phyloP scores from a whole-genome alignment of 2,888 invertebrate genomes.

The Eurytoma californica region DNA sequence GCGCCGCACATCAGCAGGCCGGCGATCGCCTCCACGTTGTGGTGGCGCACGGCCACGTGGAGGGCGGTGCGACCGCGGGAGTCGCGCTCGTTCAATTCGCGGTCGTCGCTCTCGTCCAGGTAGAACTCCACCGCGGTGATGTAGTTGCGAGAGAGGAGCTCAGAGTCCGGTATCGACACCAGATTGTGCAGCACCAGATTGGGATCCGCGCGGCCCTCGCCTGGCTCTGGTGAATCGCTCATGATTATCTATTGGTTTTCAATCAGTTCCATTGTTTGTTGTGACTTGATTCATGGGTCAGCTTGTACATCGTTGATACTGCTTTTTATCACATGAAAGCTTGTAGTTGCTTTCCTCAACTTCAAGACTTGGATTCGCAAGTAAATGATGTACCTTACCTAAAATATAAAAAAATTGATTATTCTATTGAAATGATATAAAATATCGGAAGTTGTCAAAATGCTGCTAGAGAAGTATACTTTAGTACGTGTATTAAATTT shows the following conservation, averaged over 20 bases:
- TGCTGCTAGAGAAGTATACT: too few relatives aligned
- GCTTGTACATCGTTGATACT: too few relatives aligned
- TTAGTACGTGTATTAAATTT: too few relatives aligned
- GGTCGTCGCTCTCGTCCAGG: constrained; percentile 48
- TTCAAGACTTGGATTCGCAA: too few relatives aligned
- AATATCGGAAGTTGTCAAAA: too few relatives aligned
- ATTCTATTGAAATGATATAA: too few relatives aligned
- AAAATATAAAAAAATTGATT: too few relatives aligned
- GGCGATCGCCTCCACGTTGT: constrained; percentile 47
- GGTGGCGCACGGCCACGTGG: constrained; percentile 39
- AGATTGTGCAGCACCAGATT: constrained; percentile 20
- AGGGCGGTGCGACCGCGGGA: constrained; percentile 39
- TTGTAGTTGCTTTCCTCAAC: too few relatives aligned
- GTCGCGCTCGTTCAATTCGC: constrained; percentile 41
- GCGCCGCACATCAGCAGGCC: constrained; percentile 47
- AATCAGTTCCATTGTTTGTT: too few relatives aligned
- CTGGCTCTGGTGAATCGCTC: neutral
- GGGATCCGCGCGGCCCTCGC: neutral
- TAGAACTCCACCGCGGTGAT: constrained; percentile 27
- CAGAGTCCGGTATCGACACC: constrained; percentile 15
- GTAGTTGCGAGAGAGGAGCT: constrained; percentile 10
- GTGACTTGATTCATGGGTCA: too few relatives aligned
- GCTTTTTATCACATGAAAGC: too few relatives aligned
- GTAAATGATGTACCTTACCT: too few relatives aligned
- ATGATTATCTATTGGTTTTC: neutral